Conservation (phyloP, 1,140 invertebrate species). For the Laupala kohalensis region DNA sequence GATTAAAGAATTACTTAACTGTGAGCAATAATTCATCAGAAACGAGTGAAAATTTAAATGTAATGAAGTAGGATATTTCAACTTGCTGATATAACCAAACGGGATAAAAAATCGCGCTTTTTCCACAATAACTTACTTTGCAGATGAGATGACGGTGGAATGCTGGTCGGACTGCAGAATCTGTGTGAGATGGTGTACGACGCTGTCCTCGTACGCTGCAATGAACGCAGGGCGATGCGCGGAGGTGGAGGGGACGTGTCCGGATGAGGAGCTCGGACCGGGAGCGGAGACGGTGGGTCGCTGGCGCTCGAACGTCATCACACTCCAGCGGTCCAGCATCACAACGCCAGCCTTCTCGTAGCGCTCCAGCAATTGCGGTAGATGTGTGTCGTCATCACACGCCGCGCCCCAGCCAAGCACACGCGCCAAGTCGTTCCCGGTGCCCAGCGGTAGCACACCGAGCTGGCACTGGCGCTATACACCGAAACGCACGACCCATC, state of each 20-base stretch:
- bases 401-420: slow-evolving; percentile 92
- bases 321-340: slow-evolving; percentile 91
- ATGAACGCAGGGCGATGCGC: slow-evolving; percentile 30
- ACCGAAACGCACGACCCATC: slow-evolving; percentile 1
- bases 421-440: slow-evolving; percentile 87
- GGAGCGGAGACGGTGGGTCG: slow-evolving; percentile 44
- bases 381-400: slow-evolving; percentile 87
- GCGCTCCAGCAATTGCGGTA: slow-evolving; percentile 80
- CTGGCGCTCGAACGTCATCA: slow-evolving; percentile 81
- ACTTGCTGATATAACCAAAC: no score
- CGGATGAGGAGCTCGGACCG: slow-evolving; percentile 60
- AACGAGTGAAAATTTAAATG: no score
- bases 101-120: no score
- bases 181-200: slow-evolving; percentile 69
- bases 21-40: no score
- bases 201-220: slow-evolving; percentile 58
- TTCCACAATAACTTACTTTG: slow-evolving; percentile 55
- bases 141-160: slow-evolving; percentile 55
- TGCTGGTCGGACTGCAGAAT: slow-evolving; percentile 78
- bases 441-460: slow-evolving; percentile 84
- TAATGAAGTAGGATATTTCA: no score
- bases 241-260: slow-evolving; percentile 51
- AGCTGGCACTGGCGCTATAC: slow-evolving; percentile 79
- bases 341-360: slow-evolving; percentile 91
- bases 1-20: no score